phyloP scores from a whole-genome alignment of 2,113 vertebrate species.

The Oncorhynchus keta region DNA sequence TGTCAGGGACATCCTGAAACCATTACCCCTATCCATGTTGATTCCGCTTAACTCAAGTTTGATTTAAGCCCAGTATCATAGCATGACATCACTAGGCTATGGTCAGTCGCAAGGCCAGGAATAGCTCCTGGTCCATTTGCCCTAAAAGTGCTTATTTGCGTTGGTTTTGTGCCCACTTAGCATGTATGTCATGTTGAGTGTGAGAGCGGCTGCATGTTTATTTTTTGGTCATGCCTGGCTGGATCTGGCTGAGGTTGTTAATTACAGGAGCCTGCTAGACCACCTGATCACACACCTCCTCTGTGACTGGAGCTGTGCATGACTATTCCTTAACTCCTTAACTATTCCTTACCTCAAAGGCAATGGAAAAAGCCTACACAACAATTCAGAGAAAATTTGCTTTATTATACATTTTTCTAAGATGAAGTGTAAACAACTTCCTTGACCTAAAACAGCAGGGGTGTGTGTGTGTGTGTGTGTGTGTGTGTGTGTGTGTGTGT shows the following conservation, averaged over 20 bases:
- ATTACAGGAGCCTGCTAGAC: slow-evolving; percentile 65
- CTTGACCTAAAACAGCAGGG: not conserved
- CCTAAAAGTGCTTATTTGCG: not conserved
- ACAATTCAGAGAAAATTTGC: no score
- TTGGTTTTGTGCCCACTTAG: slow-evolving; percentile 65
- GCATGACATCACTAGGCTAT: no score
- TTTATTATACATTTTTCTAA: not conserved
- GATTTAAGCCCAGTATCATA: not conserved
- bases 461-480: no score
- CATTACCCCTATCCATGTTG: not conserved
- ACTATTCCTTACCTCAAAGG: not conserved
- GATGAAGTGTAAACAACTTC: slow-evolving; percentile 19
- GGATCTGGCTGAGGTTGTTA: slow-evolving; percentile 68
- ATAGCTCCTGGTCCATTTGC: slow-evolving; percentile 1
- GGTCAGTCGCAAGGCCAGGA: slow-evolving; percentile 20
- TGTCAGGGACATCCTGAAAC: not conserved
- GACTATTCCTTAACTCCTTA: slow-evolving; percentile 22
- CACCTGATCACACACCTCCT: slow-evolving; percentile 66
- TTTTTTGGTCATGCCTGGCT: slow-evolving; percentile 67
- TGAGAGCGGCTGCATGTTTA: slow-evolving; percentile 69
- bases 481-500: no score
- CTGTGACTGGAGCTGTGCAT: slow-evolving; percentile 34
- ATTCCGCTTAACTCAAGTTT: not conserved
- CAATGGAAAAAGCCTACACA: no score
- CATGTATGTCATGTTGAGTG: slow-evolving; percentile 60